phyloP scores from a whole-genome alignment of 2,888 invertebrate species.

The Polietes domitor region DNA sequence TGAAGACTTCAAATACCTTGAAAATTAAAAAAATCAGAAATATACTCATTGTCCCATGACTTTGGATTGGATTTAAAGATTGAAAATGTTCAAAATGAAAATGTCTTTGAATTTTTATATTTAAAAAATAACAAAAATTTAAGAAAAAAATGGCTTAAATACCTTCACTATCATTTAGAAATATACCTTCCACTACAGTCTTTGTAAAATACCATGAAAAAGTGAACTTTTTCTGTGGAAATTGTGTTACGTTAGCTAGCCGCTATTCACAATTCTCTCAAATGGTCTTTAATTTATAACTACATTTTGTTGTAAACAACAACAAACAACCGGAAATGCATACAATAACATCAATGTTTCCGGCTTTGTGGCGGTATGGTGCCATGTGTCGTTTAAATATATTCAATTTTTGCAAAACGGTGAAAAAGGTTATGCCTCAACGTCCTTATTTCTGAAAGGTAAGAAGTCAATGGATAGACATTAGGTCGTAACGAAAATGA shows the following conservation, averaged over 20 bases:
- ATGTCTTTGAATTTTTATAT: too few relatives aligned
- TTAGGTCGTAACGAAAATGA: too few relatives aligned
- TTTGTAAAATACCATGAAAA: background rate
- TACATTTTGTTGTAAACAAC: background rate
- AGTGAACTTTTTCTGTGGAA: background rate
- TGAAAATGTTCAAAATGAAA: too few relatives aligned
- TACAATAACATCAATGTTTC: slow-evolving; percentile 7
- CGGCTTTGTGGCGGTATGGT: background rate
- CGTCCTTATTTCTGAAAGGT: background rate
- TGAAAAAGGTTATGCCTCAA: background rate
- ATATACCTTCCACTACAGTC: too few relatives aligned
- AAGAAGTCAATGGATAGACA: background rate
- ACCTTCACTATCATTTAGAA: too few relatives aligned
- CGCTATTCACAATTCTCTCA: background rate
- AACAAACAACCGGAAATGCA: slow-evolving; percentile 2
- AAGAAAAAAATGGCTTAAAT: too few relatives aligned
- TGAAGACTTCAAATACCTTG: too few relatives aligned
- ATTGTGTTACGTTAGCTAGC: too few relatives aligned
- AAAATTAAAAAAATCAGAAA: too few relatives aligned
- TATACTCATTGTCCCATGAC: too few relatives aligned
- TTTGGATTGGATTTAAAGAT: too few relatives aligned
- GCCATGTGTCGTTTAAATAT: background rate
- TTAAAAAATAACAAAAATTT: too few relatives aligned
- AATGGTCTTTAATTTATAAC: background rate
- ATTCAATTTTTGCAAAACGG: background rate